Evolutionary conservation across 2,888 invertebrate genomes (phyloP).

Genomic region (Pherbina coryleti): DNA sequence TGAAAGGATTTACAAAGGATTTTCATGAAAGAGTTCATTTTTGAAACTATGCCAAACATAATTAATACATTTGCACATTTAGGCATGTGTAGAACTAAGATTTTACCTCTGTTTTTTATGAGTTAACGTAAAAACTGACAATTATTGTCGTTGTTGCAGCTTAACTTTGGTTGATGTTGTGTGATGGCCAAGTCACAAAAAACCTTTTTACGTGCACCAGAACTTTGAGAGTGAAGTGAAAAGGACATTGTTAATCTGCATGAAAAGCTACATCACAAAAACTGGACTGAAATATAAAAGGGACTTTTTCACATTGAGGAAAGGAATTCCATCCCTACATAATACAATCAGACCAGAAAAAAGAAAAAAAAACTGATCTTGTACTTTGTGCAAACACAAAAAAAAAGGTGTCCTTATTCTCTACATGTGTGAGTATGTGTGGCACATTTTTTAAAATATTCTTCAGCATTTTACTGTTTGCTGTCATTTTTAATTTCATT

Average conservation of each 20-base stretch:
- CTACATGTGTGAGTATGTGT: background rate
- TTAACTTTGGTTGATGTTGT: background rate
- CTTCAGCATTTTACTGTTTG: background rate
- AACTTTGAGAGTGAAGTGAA: background rate
- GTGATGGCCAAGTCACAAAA: background rate
- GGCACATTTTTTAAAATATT: background rate
- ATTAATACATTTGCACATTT: too few relatives aligned
- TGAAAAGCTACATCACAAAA: background rate
- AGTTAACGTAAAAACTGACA: too few relatives aligned
- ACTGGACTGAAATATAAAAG: background rate
- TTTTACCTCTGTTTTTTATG: too few relatives aligned
- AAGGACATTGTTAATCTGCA: background rate
- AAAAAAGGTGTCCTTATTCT: background rate
- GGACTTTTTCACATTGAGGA: background rate
- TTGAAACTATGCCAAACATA: too few relatives aligned
- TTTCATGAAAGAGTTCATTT: background rate
- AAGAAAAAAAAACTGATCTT: background rate
- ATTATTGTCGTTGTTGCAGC: background rate
- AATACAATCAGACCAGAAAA: too few relatives aligned
- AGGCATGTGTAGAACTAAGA: too few relatives aligned
- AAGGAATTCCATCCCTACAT: background rate
- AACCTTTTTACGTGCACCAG: background rate
- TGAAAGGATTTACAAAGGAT: conserved; percentile 13
- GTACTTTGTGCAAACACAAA: background rate
- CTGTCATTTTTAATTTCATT: conserved; percentile 18